Evolutionary conservation across 2,113 vertebrate genomes (phyloP).

Genomic region (Athene cunicularia): DNA sequence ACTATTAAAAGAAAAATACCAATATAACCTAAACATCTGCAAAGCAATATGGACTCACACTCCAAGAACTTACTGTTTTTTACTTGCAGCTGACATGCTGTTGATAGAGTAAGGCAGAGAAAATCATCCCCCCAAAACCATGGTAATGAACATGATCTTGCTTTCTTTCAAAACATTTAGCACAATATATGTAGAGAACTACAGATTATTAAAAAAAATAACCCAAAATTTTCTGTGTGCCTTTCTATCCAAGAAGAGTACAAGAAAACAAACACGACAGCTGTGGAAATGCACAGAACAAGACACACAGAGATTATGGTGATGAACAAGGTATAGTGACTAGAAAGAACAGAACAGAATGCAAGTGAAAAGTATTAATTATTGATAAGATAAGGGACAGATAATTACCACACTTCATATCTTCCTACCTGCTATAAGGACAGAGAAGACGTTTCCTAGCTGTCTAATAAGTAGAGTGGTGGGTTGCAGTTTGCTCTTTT

Average conservation of each 20-base stretch:
- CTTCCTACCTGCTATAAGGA: slow-evolving; percentile 17
- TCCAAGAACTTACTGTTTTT: not conserved
- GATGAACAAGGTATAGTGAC: slow-evolving; percentile 5
- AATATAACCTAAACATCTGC: not conserved
- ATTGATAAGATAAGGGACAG: slow-evolving; percentile 39
- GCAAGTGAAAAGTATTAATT: slow-evolving; percentile 43
- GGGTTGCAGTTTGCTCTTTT: not conserved
- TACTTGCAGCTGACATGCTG: not conserved
- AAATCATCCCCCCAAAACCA: not conserved
- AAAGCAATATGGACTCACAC: not conserved
- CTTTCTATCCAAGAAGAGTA: not conserved
- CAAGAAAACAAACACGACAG: not conserved
- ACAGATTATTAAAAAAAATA: not conserved
- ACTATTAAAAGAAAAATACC: not conserved
- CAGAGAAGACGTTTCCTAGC: not conserved
- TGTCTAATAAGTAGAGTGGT: not conserved
- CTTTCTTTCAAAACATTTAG: not conserved
- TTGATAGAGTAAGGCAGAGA: not conserved
- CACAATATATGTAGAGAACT: not conserved
- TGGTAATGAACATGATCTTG: not conserved
- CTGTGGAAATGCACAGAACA: not conserved
- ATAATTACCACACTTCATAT: slow-evolving; percentile 32
- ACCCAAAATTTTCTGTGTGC: not conserved
- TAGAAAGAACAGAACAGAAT: not conserved
- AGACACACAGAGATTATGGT: not conserved